Evolutionary conservation across 2,888 invertebrate genomes (phyloP).

Genomic region (Ophion costatus): DNA sequence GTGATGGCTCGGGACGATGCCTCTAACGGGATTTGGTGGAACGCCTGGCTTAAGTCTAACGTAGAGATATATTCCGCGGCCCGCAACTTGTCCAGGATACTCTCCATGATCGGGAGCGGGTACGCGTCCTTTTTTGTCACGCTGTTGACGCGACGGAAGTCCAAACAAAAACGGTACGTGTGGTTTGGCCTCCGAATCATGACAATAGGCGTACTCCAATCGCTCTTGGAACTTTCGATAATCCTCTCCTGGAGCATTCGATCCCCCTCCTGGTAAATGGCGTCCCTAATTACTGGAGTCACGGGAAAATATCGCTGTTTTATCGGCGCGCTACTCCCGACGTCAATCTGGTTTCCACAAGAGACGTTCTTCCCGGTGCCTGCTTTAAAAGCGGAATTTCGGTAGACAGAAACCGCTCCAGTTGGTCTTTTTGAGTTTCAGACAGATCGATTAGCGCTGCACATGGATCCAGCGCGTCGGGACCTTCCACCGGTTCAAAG

Average conservation of each 20-base stretch:
- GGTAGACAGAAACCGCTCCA: not conserved
- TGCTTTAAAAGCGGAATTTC: not conserved
- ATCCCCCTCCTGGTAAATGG: not conserved
- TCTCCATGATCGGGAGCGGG: constrained; percentile 46
- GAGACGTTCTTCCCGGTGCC: not conserved
- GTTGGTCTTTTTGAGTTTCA: not conserved
- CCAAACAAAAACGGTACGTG: constrained; percentile 25
- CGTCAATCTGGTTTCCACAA: not conserved
- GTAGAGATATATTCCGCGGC: not conserved
- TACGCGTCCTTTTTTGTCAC: constrained; percentile 50
- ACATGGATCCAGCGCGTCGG: not conserved
- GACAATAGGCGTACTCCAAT: not conserved
- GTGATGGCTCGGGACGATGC: not conserved
- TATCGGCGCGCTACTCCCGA: not conserved
- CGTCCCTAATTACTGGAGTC: not conserved
- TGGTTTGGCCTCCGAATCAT: not conserved
- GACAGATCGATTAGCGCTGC: not conserved
- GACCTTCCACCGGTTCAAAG: not conserved
- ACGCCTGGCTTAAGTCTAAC: constrained; percentile 1
- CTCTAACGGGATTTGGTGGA: constrained; percentile 16
- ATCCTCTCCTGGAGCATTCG: not conserved
- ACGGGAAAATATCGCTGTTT: not conserved
- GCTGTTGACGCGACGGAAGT: constrained; percentile 63
- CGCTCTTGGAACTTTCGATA: not conserved
- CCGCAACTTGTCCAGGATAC: constrained; percentile 72